A percentile compares a stretch with the other conserved stretches of the same genome.
Evolutionary conservation across 2,888 invertebrate genomes (phyloP).

Genomic region (Notocelia uddmanniana): DNA sequence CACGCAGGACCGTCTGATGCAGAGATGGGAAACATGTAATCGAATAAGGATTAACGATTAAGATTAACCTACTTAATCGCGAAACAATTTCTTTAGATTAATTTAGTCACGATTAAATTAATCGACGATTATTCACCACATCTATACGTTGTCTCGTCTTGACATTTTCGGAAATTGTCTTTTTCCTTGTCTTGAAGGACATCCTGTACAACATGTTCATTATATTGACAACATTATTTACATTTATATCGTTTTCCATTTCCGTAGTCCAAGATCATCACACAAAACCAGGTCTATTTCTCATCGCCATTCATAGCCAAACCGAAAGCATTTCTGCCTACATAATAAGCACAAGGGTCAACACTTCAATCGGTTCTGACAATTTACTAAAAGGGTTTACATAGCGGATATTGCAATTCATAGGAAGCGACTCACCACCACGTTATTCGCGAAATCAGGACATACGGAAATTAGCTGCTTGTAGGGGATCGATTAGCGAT

Average conservation of each 20-base stretch:
- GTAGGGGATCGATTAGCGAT: constrained; percentile 43
- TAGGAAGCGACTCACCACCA: constrained; percentile 53
- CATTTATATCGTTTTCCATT: not conserved
- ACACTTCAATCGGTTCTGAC: constrained; percentile 58
- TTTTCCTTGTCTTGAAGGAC: not conserved
- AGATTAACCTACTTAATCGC: no score
- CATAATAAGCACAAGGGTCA: constrained; percentile 47
- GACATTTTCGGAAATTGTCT: not conserved
- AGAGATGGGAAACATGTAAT: not conserved
- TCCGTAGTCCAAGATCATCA: not conserved
- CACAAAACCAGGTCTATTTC: not conserved
- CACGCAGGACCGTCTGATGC: no score
- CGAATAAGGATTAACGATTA: no score
- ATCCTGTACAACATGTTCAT: not conserved
- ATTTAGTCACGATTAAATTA: no score
- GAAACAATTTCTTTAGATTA: no score
- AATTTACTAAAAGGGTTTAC: constrained; percentile 76
- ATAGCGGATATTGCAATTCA: constrained; percentile 74
- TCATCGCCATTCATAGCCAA: constrained; percentile 6
- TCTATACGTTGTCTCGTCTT: no score
- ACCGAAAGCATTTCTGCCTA: constrained; percentile 32
- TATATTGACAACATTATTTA: not conserved
- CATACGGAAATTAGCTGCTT: constrained; percentile 64
- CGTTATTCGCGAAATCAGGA: constrained; percentile 58
- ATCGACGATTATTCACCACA: no score